Evolutionary conservation across 1,140 invertebrate genomes (phyloP).

Genomic region (Choristoneura fumiferana): DNA sequence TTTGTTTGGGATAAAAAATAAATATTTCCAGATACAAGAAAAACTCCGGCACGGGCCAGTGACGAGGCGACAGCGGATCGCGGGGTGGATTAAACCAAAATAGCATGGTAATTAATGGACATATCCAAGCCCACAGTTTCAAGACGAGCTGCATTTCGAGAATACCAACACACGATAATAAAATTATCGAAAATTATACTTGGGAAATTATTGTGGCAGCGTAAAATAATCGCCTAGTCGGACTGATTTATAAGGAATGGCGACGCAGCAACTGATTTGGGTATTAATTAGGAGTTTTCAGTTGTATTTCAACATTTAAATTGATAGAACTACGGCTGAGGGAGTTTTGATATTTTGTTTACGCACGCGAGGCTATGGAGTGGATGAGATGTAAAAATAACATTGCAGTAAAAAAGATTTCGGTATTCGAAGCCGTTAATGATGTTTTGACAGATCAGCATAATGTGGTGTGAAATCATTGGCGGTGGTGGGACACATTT

Average conservation of each 20-base stretch:
- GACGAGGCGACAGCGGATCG: slow-evolving; percentile 47
- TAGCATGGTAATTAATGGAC: slow-evolving; percentile 61
- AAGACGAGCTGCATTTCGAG: slow-evolving; percentile 46
- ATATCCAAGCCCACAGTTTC: slow-evolving; percentile 52
- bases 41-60: slow-evolving; percentile 41
- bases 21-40: slow-evolving; percentile 34
- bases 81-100: slow-evolving; percentile 66
- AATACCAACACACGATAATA: slow-evolving; percentile 42
- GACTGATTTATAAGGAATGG: slow-evolving; percentile 3
- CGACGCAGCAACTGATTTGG: not conserved
- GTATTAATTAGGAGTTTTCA: not conserved
- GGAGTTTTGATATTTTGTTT: no score
- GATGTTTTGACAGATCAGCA: no score
- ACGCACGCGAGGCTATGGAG: no score
- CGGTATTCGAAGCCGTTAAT: not conserved
- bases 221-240: not conserved
- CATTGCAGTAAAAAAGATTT: not conserved
- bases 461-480: no score
- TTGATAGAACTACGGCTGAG: no score
- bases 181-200: slow-evolving; percentile 28
- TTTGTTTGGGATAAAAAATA: slow-evolving; percentile 24
- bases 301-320: not conserved
- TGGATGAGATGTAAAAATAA: not conserved
- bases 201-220: slow-evolving; percentile 9
- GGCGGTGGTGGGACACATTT: no score